Conservation (phyloP, 2,113 vertebrate species). For the Aramus guarauna region DNA sequence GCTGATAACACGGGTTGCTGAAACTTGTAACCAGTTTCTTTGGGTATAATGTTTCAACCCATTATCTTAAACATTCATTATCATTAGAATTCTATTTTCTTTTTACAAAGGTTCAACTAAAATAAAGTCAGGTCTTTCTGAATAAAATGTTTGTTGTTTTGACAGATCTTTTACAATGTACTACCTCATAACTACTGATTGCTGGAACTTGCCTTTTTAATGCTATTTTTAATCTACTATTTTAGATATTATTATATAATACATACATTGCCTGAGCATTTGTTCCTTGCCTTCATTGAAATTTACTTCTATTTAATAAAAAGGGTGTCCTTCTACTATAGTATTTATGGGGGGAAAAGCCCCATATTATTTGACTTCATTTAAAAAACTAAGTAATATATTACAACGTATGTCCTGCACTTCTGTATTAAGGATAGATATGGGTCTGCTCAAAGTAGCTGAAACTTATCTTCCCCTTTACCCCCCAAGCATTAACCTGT, state of each 20-base stretch:
- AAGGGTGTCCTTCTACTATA: neutral
- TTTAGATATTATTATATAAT: neutral
- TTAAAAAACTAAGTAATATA: neutral
- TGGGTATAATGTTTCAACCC: neutral
- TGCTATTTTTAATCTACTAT: neutral
- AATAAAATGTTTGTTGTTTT: neutral
- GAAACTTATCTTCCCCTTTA: neutral
- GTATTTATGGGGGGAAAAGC: rapidly evolving
- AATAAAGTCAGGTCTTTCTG: neutral
- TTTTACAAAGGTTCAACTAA: neutral
- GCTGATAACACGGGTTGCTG: neutral
- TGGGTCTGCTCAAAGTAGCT: neutral
- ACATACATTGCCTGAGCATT: neutral
- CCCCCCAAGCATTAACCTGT: neutral
- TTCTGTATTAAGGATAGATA: neutral
- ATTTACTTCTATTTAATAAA: neutral
- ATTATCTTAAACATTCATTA: neutral
- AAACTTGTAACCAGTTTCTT: neutral
- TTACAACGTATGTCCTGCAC: neutral
- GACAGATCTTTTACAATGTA: neutral
- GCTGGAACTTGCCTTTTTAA: neutral
- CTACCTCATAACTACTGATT: neutral
- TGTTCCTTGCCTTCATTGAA: neutral
- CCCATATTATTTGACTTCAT: neutral
- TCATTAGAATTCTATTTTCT: neutral